Base-by-base conservation (phyloP, 1,140 invertebrate species). In the Diprion similis region DNA sequence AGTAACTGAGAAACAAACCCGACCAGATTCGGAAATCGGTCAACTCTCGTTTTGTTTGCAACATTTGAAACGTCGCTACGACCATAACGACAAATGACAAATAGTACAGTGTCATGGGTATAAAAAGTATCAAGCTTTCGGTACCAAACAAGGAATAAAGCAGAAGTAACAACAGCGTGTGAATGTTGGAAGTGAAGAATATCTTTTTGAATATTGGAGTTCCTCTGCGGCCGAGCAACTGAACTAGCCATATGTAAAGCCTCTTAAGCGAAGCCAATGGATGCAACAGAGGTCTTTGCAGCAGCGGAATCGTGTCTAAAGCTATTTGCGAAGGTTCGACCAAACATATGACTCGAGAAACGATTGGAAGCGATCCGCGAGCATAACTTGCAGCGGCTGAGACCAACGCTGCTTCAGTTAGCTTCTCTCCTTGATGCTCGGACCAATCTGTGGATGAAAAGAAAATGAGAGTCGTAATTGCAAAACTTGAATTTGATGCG, bases 311-410 rank as follows among this genome's bases (percentile, higher is more conserved):
- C 70, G 93, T 90, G 78, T 94, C 92, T 46, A 94, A 78, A 10
- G 89, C 87, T 73, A 91, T 89, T 70, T 92, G 86, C 75, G 90
- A 88, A 0, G 92, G 92, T 75, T 93, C 91, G 7, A 92, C 89
- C 4, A 95, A 88, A 59, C 93, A 93, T 8, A 96, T 84, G 15
- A 92, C 92, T 65, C 91, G 90, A 71, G 93, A 94, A 37, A 96
- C 92, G 68, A 93, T 84, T 1, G 95, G 95, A 72, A 96, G 85
- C 71, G 93, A 90, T 13, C 95, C 95, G 51, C 92, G 91, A 15
- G 94, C 92, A 74, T 96, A 96, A 80, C 93, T 92, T 13, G 93
- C 91, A 9, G 95, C 95, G 1, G 95, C 95, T 4, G 93, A 92
- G 0, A 96, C 93, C 46, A 97, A 81, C 74, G 93, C 92, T 51